These are phyloP conservation scores for Athene cunicularia DNA, from an alignment of 2,113 vertebrate genomes.

Conservation along the genomic window DNA sequence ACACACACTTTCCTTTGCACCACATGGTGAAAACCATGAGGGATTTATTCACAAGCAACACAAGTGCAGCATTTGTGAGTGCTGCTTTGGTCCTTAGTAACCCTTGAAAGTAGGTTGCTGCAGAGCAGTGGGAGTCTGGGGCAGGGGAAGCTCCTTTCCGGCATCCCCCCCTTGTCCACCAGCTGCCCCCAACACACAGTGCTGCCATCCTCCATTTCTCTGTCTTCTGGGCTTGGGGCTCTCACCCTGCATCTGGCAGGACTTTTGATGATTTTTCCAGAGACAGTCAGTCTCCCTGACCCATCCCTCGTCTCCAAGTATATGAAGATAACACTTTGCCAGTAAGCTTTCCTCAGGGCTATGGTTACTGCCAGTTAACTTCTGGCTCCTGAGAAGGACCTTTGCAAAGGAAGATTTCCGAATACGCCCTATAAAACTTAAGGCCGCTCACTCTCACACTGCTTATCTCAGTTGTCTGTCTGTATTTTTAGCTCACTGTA, in stretches of 20 bases:
- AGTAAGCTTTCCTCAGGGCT: not conserved
- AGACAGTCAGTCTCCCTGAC: not conserved
- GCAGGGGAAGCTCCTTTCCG: not conserved
- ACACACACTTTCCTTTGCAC: not conserved
- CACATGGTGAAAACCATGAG: not conserved
- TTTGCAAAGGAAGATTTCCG: not conserved
- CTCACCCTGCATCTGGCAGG: not conserved
- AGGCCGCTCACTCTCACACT: not conserved
- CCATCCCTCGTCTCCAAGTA: not conserved
- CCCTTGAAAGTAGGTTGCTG: accelerated
- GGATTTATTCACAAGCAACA: not conserved
- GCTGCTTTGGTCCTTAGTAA: not conserved
- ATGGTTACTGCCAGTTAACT: not conserved
- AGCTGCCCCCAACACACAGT: accelerated
- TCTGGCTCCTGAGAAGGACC: not conserved
- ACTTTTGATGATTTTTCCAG: not conserved
- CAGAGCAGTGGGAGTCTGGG: not conserved
- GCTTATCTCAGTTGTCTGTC: not conserved
- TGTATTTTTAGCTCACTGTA: not conserved
- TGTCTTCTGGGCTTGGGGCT: not conserved
- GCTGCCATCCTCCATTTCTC: not conserved
- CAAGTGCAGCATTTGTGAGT: not conserved
- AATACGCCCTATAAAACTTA: not conserved
- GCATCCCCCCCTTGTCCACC: not conserved
- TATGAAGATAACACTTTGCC: not conserved